Conservation (phyloP, 2,113 vertebrate species). For the Spilogale gracilis region DNA sequence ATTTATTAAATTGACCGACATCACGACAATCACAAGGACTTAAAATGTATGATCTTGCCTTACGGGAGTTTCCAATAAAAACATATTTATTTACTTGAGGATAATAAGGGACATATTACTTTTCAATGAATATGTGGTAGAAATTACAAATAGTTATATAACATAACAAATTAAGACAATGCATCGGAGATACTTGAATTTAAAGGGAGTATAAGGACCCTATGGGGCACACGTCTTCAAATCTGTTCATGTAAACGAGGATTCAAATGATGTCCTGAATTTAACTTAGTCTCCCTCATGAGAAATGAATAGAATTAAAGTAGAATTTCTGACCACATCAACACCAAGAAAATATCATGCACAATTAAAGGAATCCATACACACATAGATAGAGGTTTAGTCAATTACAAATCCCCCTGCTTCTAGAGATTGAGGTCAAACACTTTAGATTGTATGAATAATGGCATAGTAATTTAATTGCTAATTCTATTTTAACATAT, state of each 20-base stretch:
- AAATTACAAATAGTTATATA: background rate
- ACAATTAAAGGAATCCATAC: constrained; percentile 53
- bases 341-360: constrained; percentile 21
- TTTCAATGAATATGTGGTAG: background rate
- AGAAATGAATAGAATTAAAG: constrained; percentile 56
- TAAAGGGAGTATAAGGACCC: background rate
- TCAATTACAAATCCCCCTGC: constrained; percentile 67
- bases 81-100: background rate
- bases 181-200: background rate
- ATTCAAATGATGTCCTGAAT: background rate
- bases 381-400: constrained; percentile 10
- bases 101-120: background rate
- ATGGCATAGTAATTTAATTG: constrained; percentile 74
- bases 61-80: background rate
- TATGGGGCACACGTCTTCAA: background rate
- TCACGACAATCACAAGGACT: background rate
- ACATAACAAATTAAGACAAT: constrained; percentile 14
- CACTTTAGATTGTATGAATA: constrained; percentile 70
- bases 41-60: background rate
- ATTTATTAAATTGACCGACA: background rate
- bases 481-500: constrained; percentile 67
- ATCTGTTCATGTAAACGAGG: background rate
- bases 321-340: constrained; percentile 46
- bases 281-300: background rate
- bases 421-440: constrained; percentile 75